phyloP scores from a whole-genome alignment of 2,113 vertebrate species.

The Pterocles gutturalis region DNA sequence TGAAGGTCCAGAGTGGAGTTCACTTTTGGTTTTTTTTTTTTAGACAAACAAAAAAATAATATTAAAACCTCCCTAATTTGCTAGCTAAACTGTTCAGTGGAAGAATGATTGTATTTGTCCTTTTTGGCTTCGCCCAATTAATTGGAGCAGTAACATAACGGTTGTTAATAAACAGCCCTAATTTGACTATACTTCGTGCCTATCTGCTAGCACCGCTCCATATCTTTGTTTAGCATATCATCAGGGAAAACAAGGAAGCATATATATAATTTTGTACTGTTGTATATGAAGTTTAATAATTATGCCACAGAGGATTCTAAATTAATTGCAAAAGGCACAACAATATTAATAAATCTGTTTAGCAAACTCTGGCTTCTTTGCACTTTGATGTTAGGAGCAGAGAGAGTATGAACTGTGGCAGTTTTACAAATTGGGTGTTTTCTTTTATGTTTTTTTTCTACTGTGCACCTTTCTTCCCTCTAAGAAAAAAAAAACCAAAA shows the following conservation, averaged over 20 bases:
- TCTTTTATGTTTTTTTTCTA: conserved; percentile 33
- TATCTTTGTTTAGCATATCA: conserved; percentile 64
- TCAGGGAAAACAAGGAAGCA: conserved; percentile 54
- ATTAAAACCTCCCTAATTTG: conserved; percentile 33
- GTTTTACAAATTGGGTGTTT: conserved; percentile 14
- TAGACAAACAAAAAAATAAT: not conserved
- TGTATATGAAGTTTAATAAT: conserved; percentile 71
- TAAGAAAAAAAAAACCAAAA: not conserved
- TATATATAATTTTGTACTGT: conserved; percentile 63
- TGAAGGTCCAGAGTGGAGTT: not conserved
- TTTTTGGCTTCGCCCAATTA: conserved; percentile 73
- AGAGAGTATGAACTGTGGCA: not conserved
- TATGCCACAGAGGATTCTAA: conserved; percentile 65
- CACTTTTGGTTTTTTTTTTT: not conserved
- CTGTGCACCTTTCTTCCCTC: not conserved
- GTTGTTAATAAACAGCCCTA: conserved; percentile 53
- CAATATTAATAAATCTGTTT: conserved; percentile 67
- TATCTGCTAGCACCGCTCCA: not conserved
- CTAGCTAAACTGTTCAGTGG: conserved; percentile 56
- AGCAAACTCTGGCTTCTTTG: conserved; percentile 51
- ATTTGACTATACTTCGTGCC: conserved; percentile 56
- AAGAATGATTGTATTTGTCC: conserved; percentile 75
- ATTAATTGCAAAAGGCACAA: conserved; percentile 67
- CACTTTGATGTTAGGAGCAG: conserved; percentile 57
- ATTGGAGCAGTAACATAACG: conserved; percentile 60